Evolutionary conservation across 2,113 vertebrate species (phyloP).

Genomic region (Emydocephalus ijimae): DNA sequence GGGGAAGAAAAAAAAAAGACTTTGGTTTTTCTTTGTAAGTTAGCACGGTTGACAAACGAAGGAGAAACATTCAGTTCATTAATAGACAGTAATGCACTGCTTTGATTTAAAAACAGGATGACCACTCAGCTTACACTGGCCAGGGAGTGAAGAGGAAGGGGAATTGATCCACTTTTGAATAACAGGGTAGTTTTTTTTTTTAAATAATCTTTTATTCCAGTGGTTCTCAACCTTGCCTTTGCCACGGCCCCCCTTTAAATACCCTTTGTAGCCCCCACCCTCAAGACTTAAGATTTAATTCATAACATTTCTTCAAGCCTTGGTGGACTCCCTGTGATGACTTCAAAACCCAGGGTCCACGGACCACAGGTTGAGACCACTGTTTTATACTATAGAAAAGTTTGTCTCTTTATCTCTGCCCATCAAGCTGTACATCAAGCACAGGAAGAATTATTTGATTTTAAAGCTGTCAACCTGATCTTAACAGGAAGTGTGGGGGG

Average conservation of each 20-base stretch:
- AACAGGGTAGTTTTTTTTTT: neutral
- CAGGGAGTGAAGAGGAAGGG: neutral
- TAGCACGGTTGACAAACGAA: slow-evolving; percentile 24
- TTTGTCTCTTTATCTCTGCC: neutral
- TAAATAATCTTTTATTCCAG: neutral
- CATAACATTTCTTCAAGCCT: neutral
- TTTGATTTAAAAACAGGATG: slow-evolving; percentile 13
- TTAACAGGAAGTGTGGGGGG: neutral
- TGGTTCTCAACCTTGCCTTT: neutral
- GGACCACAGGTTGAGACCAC: neutral
- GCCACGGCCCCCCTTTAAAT: neutral
- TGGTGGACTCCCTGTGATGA: neutral
- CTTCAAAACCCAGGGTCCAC: neutral
- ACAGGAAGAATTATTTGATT: neutral
- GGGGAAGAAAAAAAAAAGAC: neutral
- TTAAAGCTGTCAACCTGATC: neutral
- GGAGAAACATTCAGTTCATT: slow-evolving; percentile 33
- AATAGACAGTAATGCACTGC: slow-evolving; percentile 29
- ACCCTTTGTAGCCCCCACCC: neutral
- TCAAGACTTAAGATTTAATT: neutral
- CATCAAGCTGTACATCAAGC: neutral
- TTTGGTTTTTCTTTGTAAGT: slow-evolving; percentile 21
- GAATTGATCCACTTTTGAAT: neutral
- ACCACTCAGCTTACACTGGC: slow-evolving; percentile 12
- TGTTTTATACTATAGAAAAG: too few relatives aligned